phyloP scores from a whole-genome alignment of 2,113 vertebrate species.

The Bagarius yarrelli region DNA sequence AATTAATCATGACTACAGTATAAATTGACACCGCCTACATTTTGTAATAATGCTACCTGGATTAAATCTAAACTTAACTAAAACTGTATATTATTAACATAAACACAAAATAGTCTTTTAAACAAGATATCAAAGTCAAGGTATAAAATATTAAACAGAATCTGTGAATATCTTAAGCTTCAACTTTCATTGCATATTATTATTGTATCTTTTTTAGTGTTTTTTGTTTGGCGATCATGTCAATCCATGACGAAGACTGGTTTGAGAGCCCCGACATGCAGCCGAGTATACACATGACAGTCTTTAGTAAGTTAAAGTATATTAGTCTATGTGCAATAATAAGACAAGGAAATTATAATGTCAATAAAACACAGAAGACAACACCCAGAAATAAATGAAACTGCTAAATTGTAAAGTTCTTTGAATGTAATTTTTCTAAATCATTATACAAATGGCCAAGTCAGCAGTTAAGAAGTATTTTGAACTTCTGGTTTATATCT shows the following conservation, averaged over 20 bases:
- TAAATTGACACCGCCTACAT: background rate
- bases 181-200: too few species aligned
- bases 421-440: background rate
- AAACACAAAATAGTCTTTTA: too few species aligned
- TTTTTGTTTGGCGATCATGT: too few species aligned
- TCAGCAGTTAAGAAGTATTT: background rate
- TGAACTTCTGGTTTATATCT: background rate
- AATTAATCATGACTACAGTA: background rate
- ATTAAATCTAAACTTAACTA: background rate
- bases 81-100: background rate
- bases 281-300: background rate
- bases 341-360: background rate
- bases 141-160: too few species aligned
- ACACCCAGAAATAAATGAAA: background rate
- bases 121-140: too few species aligned
- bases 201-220: too few species aligned
- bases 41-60: background rate
- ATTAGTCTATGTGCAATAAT: background rate
- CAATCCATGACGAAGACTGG: background rate
- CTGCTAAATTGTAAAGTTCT: background rate
- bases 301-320: background rate
- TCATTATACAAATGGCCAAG: background rate
- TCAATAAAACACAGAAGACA: background rate
- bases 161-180: too few species aligned
- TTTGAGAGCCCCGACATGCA: background rate